Conservation (phyloP, 2,797 vertebrate species). For the Poecilia picta region DNA sequence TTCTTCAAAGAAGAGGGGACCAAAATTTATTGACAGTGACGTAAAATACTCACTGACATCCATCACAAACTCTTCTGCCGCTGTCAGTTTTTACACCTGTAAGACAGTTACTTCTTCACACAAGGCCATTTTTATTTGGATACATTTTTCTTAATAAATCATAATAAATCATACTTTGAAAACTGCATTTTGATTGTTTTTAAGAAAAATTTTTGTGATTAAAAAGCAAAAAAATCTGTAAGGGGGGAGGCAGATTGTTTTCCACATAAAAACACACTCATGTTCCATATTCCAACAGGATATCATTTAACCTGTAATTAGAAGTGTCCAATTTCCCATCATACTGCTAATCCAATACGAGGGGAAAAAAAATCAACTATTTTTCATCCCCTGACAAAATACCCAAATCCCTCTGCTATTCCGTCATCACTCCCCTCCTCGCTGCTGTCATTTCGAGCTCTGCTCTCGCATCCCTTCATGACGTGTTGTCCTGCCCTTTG, state of each 20-base stretch:
- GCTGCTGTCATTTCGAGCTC: conserved; percentile 6
- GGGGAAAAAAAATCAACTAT: not conserved
- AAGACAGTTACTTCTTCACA: not conserved
- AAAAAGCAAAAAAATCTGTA: not conserved
- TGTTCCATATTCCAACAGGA: conserved; percentile 13
- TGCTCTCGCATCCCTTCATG: conserved; percentile 7
- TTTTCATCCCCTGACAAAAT: conserved; percentile 11
- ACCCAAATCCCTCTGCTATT: conserved; percentile 6
- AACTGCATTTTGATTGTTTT: not conserved
- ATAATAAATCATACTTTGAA: not conserved
- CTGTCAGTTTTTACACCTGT: not conserved
- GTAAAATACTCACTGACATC: not conserved
- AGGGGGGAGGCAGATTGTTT: not conserved
- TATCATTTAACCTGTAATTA: conserved; percentile 41
- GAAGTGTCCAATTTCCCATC: conserved; percentile 24
- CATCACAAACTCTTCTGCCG: not conserved
- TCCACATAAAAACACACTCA: not conserved
- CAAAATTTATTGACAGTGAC: not conserved
- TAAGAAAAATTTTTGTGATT: not conserved
- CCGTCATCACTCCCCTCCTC: conserved; percentile 19
- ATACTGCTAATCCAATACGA: conserved; percentile 21
- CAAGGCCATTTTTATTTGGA: not conserved
- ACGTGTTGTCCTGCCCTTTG: conserved; percentile 61
- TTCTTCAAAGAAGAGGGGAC: not conserved
- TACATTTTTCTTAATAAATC: not conserved